A percentile compares a stretch with the other conserved stretches of the same genome.
Evolutionary conservation across 2,888 invertebrate genomes (phyloP).

Genomic region (Tuberolachnus salignus): DNA sequence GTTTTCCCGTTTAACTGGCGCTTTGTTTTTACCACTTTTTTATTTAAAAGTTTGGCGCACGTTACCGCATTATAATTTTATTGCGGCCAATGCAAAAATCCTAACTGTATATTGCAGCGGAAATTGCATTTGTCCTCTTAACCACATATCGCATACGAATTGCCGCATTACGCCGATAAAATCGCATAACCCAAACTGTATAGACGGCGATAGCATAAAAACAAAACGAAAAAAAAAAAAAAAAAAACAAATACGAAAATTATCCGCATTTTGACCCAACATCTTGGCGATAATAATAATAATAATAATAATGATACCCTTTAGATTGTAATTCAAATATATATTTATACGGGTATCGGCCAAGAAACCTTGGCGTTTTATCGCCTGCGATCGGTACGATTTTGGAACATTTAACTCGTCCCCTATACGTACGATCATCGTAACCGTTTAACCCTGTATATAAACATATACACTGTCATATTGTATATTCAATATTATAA

Average conservation of each 20-base stretch:
- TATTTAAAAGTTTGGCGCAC: conserved; percentile 47
- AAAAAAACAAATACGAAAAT: conserved; percentile 20
- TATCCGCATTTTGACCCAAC: not conserved
- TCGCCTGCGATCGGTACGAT: too few relatives aligned
- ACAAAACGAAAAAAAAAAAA: too few relatives aligned
- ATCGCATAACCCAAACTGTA: conserved; percentile 2
- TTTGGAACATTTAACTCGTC: too few relatives aligned
- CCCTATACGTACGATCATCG: too few relatives aligned
- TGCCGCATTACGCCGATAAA: conserved; percentile 32
- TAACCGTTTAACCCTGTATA: too few relatives aligned
- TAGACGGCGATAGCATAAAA: not conserved
- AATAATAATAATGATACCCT: not conserved
- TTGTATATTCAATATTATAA: too few relatives aligned
- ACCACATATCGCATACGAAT: conserved; percentile 48
- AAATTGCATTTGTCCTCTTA: conserved; percentile 37
- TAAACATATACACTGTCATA: too few relatives aligned
- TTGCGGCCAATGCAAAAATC: conserved; percentile 39
- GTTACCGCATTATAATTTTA: conserved; percentile 52
- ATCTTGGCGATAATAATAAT: not conserved
- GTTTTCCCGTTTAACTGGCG: conserved; percentile 8
- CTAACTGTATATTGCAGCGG: conserved; percentile 11
- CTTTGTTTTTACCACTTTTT: conserved; percentile 35
- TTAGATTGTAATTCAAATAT: not conserved
- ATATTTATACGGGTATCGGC: not conserved
- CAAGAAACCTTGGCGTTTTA: not conserved